Base-by-base conservation (phyloP, 1,140 invertebrate species). In the Drosophila navojoa region DNA sequence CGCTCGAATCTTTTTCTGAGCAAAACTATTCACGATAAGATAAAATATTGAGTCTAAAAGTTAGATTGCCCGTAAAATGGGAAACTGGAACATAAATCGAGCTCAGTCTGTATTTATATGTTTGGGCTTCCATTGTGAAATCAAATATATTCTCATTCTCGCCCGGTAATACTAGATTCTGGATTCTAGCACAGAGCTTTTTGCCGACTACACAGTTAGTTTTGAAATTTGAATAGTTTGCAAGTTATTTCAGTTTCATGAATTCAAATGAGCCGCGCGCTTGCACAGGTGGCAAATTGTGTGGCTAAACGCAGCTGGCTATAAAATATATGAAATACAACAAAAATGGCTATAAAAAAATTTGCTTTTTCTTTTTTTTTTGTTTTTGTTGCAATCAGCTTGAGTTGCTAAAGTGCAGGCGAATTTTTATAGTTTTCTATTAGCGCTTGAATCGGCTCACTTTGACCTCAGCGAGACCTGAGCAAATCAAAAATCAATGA, bases 401-500 rank as follows among this genome's bases (percentile, higher is more conserved):
- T 0, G 13, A 42, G n/a, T 38, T 3, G 27, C 75, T 78, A 69
- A 81, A 85, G 49, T 52, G 71, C 68, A 81, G 38, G 44, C 32
- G 42, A 74, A 78, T 81, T 76, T 77, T 73, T 60, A 79, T 76
- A 68, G 67, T 47, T 86, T 87, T 81, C 64, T 71, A 67, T 79
- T 81, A 80, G 77, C 25, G 76, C 66, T 78, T 70, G 75, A 87
- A 63, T 85, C 76, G 78, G 74, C 77, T 74, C 47, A 74, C 58
- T 74, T 70, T 74, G 71, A 84, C 79, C 53, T 77, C 63, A 75
- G 42, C 53, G 47, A 44, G 50, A 61, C 22, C 25, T 2, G 7
- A 58, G 27, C 53, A 82, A 72, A 79, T 76, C 71, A 73, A 86
- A 87, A 87, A 87, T 87, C 82, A 87, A 87, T 87, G 84, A 73